Evolutionary conservation across 2,113 vertebrate genomes (phyloP).

Genomic region (Halcyon senegalensis): DNA sequence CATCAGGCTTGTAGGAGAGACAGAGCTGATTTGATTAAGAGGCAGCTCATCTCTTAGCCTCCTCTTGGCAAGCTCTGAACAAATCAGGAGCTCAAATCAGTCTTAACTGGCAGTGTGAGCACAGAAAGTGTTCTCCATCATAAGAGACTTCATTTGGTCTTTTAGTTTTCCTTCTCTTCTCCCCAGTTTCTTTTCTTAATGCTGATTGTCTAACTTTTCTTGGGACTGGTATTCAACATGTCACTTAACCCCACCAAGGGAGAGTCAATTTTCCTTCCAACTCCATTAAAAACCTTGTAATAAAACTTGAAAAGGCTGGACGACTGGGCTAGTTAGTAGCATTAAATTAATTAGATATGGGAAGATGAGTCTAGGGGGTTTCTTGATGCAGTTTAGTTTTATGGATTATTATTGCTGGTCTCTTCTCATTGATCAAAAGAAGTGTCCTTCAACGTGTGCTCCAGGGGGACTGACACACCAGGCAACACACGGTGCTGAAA

Average conservation of each 20-base stretch:
- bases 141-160: not conserved
- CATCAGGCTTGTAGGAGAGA: not conserved
- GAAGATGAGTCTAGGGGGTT: not conserved
- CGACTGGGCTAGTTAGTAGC: not conserved
- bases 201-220: not conserved
- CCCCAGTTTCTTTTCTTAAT: not conserved
- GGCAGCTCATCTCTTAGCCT: not conserved
- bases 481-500: not conserved
- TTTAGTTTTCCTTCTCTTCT: not conserved
- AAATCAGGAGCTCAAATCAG: not conserved
- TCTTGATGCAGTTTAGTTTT: constrained; percentile 1
- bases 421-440: not conserved
- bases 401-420: not conserved
- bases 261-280: constrained; percentile 28
- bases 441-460: not conserved
- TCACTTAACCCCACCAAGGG: not conserved
- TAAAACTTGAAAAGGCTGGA: not conserved
- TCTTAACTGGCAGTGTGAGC: not conserved
- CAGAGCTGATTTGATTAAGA: not conserved
- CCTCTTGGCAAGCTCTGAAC: not conserved
- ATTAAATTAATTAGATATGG: constrained; percentile 14
- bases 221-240: not conserved
- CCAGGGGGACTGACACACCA: not conserved
- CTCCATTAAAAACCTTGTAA: constrained; percentile 14
- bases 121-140: not conserved